Evolutionary conservation across 2,888 invertebrate species (phyloP).

Genomic region (Cecidostiba fungosa): DNA sequence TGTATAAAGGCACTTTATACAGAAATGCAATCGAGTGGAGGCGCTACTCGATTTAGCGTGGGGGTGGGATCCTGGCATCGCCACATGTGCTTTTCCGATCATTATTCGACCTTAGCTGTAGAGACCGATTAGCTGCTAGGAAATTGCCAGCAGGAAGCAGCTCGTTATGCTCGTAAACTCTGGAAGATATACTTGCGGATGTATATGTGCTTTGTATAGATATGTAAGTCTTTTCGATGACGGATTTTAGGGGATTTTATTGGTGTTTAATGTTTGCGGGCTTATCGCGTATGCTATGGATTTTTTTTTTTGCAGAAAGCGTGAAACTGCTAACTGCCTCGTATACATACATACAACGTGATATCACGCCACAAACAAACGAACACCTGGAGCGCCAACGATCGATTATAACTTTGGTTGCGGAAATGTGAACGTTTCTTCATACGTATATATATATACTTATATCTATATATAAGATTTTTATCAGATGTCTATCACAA

Average conservation of each 20-base stretch:
- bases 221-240: no score
- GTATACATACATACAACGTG: not conserved
- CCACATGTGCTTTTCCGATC: not conserved
- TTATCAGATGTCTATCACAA: no score
- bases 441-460: not conserved
- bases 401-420: not conserved
- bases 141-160: not conserved
- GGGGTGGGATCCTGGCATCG: not conserved
- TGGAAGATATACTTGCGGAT: not conserved
- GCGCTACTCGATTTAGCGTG: not conserved
- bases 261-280: no score
- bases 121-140: not conserved
- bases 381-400: not conserved
- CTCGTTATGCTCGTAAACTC: not conserved
- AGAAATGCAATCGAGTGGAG: not conserved
- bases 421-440: not conserved
- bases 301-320: not conserved
- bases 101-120: slow-evolving; percentile 6
- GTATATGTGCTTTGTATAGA: no score
- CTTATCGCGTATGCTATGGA: not conserved
- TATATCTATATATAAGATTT: no score
- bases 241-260: no score
- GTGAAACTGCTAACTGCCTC: not conserved
- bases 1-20: no score
- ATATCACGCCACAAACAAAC: not conserved